A percentile compares a stretch with the other conserved stretches of the same genome.
Evolutionary conservation across 2,797 vertebrate species (phyloP).

Genomic region (Buceros bicornis): DNA sequence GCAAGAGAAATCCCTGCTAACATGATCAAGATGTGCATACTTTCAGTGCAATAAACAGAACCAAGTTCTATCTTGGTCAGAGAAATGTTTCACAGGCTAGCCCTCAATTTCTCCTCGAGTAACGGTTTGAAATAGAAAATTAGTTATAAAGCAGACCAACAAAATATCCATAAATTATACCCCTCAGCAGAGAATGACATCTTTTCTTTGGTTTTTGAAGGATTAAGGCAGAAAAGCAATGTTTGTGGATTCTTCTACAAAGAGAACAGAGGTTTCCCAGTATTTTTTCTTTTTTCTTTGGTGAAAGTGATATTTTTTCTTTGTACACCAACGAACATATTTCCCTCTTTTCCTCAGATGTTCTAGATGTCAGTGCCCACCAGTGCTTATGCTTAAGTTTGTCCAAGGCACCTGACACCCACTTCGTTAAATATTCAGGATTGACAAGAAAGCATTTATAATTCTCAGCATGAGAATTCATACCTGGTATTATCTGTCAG

Average conservation of each 20-base stretch:
- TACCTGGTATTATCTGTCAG: constrained; percentile 1
- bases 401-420: constrained; percentile 28
- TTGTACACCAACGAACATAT: neutral
- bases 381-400: neutral
- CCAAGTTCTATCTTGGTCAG: neutral
- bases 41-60: constrained; percentile 29
- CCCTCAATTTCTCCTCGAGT: neutral
- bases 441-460: neutral
- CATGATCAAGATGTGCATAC: constrained; percentile 38
- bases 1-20: constrained; percentile 11
- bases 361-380: constrained; percentile 40
- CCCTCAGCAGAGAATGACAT: neutral
- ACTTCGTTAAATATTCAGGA: constrained; percentile 25
- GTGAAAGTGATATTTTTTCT: neutral
- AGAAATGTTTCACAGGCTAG: neutral
- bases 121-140: constrained; percentile 3
- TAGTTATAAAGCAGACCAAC: neutral
- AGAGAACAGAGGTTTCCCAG: neutral
- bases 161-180: neutral
- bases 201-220: neutral
- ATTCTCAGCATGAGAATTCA: constrained; percentile 28
- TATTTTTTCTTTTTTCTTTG: neutral
- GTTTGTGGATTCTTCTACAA: neutral
- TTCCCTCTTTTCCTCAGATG: neutral
- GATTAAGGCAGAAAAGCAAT: neutral